Conservation (phyloP, 2,113 vertebrate species). For the Pollachius pollachius region DNA sequence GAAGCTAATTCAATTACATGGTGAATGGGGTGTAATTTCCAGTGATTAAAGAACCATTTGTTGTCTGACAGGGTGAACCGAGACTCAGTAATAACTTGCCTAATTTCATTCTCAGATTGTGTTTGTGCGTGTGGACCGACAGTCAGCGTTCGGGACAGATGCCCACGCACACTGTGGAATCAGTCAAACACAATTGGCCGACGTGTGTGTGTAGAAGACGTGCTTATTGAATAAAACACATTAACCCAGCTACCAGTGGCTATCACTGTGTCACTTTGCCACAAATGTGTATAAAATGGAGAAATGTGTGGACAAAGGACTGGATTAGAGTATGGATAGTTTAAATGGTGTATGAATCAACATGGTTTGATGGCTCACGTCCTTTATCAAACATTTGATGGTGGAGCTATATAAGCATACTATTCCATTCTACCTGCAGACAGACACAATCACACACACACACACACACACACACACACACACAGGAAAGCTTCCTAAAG, state of each 20-base stretch:
- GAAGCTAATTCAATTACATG: conserved; percentile 52
- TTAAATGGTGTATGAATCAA: too few relatives aligned
- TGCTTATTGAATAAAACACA: background rate
- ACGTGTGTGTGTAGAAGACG: background rate
- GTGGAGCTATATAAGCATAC: too few relatives aligned
- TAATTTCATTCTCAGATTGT: conserved; percentile 38
- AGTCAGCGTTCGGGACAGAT: too few relatives aligned
- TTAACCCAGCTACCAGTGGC: background rate
- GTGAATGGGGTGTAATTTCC: conserved; percentile 30
- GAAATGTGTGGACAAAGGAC: too few relatives aligned
- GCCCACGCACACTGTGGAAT: too few relatives aligned
- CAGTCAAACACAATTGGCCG: background rate
- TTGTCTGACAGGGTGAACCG: conserved; percentile 47
- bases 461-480: conserved; percentile 2
- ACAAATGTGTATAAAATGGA: too few relatives aligned
- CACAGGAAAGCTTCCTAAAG: background rate
- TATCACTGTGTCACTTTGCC: too few relatives aligned
- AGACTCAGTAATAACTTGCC: conserved; percentile 28
- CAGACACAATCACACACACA: background rate
- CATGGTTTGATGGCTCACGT: too few relatives aligned
- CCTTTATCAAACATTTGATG: too few relatives aligned
- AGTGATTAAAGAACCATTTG: conserved; percentile 51
- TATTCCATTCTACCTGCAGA: conserved; percentile 1
- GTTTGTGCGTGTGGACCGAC: conserved; percentile 8
- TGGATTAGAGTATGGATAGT: too few relatives aligned